Percentiles rank a stretch among this genome's conserved stretches.
Evolutionary conservation across 2,888 invertebrate species (phyloP).

Genomic region (Hyposoter dolosus): DNA sequence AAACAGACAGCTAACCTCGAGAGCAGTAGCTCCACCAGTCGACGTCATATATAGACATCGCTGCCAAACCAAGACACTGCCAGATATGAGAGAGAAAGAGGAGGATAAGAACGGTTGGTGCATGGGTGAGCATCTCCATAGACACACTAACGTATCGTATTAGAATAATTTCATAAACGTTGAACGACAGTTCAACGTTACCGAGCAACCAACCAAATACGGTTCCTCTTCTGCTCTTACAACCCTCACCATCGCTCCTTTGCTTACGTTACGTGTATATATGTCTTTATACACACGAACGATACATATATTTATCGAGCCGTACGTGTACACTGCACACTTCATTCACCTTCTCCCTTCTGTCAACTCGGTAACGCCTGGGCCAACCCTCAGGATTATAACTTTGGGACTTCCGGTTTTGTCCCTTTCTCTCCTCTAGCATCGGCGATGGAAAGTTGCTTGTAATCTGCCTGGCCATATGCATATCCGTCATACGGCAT

Average conservation of each 20-base stretch:
- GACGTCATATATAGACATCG: constrained; percentile 36
- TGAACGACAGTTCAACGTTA: constrained; percentile 69
- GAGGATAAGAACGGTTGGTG: constrained; percentile 38
- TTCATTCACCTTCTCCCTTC: constrained; percentile 27
- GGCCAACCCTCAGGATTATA: constrained; percentile 62
- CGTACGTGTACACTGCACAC: neutral
- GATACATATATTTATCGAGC: neutral
- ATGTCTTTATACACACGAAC: neutral
- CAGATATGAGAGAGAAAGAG: constrained; percentile 13
- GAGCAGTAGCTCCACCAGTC: constrained; percentile 37
- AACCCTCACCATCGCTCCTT: constrained; percentile 14
- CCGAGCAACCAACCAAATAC: constrained; percentile 47
- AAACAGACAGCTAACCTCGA: constrained; percentile 66
- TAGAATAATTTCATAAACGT: constrained; percentile 74
- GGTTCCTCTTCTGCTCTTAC: constrained; percentile 32
- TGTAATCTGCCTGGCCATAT: constrained; percentile 41
- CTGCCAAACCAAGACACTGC: constrained; percentile 28
- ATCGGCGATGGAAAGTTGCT: constrained; percentile 32
- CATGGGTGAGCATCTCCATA: constrained; percentile 63
- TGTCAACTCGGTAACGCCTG: constrained; percentile 47
- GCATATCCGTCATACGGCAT: constrained; percentile 35
- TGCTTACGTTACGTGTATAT: neutral
- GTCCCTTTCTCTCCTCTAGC: constrained; percentile 2
- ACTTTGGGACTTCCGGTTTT: constrained; percentile 58
- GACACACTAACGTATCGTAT: constrained; percentile 67